Base-by-base conservation (phyloP, 2,797 vertebrate species). In the Myiotriccus ornatus region DNA sequence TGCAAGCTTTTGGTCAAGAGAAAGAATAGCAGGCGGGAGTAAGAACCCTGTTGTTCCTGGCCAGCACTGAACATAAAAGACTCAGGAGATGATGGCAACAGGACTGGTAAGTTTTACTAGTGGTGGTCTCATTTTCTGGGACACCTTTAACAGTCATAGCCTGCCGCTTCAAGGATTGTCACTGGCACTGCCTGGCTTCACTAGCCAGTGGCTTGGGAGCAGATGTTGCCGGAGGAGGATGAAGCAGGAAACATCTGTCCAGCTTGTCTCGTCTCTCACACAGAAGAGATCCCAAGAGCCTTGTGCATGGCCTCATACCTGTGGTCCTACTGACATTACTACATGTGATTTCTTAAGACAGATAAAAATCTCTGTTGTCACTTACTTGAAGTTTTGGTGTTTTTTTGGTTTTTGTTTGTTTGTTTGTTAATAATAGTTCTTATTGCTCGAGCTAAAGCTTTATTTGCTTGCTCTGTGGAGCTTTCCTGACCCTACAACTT, bases 151-250 rank as follows among this genome's bases (percentile, higher is more conserved):
- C 14, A 30, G 32, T 34, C 4, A 22, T 3, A 15, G 32, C 5
- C 1, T 7, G 8, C 2, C 46, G 18, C 23, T 32, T 62, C 39
- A 34, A 11, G 56, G 32, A 68, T 71, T 34, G 28, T 37, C 37
- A 6, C 52, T 75, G 91, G 20, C 35, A 27, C 23, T 52, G n/a
- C 39, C 11, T 0, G 1, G 41, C 59, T 68, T 69, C 21, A 7
- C 17, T 2, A 22, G 30, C 27, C 0, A 0, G 0, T 62, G 63
- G 3, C 23, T 37, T 64, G 46, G 50, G 59, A 83, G 46, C 28
- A 41, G 67, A 25, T 21, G 7, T 3, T 64, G 44, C 30, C 0
- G 1, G 30, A 35, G 30, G 25, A 55, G 25, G n/a, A 12, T 43
- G 43, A 27, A 46, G 28, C 28, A 41, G 56, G 34, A 44, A 7